Base-by-base conservation (phyloP, 1,140 invertebrate genomes). In the Drosophila albomicans region DNA sequence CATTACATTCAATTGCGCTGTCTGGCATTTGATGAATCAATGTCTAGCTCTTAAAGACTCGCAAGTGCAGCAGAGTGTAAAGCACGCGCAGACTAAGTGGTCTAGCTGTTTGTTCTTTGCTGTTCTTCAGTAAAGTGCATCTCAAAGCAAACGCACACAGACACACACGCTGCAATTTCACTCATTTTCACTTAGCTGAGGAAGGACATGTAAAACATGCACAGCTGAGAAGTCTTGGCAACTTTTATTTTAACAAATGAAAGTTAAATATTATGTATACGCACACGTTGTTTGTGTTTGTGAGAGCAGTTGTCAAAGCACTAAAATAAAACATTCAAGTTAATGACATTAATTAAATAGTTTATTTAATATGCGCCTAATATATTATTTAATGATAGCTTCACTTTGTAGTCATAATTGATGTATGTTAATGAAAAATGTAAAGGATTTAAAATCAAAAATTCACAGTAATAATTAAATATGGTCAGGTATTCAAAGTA, bases 111-210 rank as follows among this genome's bases (percentile, higher is more conserved):
- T 28, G 4, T 28, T 30, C 28, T 52, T n/a, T 20, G 16, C 7
- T 28, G 10, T 52, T 41, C 38, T 10, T 52, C 13, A 10, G 51
- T 28, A 52, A 32, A 52, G 51, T 52, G 28, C 51, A 52, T 52
- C 11, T 7, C 28, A 32, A 52, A 52, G 51, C n/a, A 15, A 13
- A 5, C 35, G 8, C 35, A 15, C 51, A 15, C 51, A 52, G 28
- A 30, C 1, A 13, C 51, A 52, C 51, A 13, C 1, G 7, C 5
- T 30, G 25, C 49, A 52, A 25, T 28, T 10, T 25, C 10, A 49
- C 15, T 28, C 2, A 28, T 11, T 52, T 3, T 28, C 2, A 28
- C 20, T 52, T 52, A 52, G 13, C 11, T 52, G 28, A 13, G 11
- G 41, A 43, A 52, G 8, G 1, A 49, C 20, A 25, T 20, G 16